Evolutionary conservation across 2,797 vertebrate genomes (phyloP).

Genomic region (Pipistrellus pipistrellus): DNA sequence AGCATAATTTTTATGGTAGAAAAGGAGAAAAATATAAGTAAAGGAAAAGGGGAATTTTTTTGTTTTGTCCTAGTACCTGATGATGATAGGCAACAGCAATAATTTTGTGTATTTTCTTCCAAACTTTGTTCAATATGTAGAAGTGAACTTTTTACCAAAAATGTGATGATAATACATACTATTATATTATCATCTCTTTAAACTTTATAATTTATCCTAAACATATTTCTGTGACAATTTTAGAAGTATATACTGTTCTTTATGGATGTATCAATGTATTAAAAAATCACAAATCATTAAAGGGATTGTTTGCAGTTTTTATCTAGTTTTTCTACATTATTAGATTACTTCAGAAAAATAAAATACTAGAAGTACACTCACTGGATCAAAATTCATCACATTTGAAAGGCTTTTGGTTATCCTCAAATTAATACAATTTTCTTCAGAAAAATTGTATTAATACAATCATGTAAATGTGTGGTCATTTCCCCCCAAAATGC

Average conservation of each 20-base stretch:
- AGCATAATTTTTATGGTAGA: neutral
- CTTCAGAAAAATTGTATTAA: conserved; percentile 23
- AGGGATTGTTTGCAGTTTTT: neutral
- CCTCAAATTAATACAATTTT: neutral
- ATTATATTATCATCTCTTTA: conserved; percentile 23
- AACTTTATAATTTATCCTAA: neutral
- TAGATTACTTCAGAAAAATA: conserved; percentile 6
- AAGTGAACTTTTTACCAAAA: conserved; percentile 48
- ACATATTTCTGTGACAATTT: conserved; percentile 49
- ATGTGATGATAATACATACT: neutral
- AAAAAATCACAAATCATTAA: neutral
- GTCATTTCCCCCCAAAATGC: neutral
- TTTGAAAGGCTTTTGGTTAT: conserved; percentile 19
- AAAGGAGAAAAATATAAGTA: conserved; percentile 4
- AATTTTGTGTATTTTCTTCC: neutral
- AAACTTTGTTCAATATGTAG: neutral
- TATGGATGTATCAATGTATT: conserved; percentile 27
- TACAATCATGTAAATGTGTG: neutral
- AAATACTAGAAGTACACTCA: neutral
- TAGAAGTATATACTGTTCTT: neutral
- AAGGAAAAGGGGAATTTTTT: neutral
- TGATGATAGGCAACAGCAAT: neutral
- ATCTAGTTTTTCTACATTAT: conserved; percentile 6
- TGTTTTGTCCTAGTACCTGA: neutral
- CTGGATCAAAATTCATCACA: neutral